These are phyloP conservation scores for Bradypodion ventrale DNA, from an alignment of 2,797 vertebrate genomes.

Conservation along the genomic window DNA sequence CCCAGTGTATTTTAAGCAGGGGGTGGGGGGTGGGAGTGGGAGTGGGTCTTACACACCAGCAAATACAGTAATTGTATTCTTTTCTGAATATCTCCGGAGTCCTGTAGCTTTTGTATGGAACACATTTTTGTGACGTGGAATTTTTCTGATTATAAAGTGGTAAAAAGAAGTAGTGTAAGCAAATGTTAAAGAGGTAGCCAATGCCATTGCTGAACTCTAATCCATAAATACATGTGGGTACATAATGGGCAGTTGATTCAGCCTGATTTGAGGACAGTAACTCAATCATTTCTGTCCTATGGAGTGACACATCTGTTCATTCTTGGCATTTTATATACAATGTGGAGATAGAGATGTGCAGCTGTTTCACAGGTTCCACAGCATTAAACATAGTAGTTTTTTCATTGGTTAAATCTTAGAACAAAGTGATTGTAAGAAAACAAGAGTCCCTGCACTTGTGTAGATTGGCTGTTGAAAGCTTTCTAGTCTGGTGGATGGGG, in stretches of 20 bases:
- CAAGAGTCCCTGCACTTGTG: conserved; percentile 21
- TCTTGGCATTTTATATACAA: conserved; percentile 2
- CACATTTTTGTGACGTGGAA: no score
- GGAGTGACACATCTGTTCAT: conserved; percentile 63
- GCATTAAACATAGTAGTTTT: neutral
- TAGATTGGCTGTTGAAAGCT: conserved; percentile 24
- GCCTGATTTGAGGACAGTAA: conserved; percentile 46
- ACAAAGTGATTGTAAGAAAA: neutral
- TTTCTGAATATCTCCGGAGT: neutral
- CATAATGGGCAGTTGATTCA: neutral
- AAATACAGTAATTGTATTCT: neutral
- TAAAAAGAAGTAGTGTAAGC: neutral
- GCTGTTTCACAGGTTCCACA: conserved; percentile 49
- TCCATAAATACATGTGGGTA: neutral
- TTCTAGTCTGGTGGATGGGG: neutral
- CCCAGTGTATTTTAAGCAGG: no score
- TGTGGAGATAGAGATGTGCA: conserved; percentile 56
- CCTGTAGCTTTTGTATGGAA: neutral
- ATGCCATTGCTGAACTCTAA: neutral
- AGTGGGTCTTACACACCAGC: no score
- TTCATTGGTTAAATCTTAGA: neutral
- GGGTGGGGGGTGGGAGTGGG: no score
- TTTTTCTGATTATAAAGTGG: neutral
- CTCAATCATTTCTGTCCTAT: conserved; percentile 36
- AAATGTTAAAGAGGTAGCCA: neutral